Conservation (phyloP, 2,797 vertebrate genomes). For the Diglossa cyanea region DNA sequence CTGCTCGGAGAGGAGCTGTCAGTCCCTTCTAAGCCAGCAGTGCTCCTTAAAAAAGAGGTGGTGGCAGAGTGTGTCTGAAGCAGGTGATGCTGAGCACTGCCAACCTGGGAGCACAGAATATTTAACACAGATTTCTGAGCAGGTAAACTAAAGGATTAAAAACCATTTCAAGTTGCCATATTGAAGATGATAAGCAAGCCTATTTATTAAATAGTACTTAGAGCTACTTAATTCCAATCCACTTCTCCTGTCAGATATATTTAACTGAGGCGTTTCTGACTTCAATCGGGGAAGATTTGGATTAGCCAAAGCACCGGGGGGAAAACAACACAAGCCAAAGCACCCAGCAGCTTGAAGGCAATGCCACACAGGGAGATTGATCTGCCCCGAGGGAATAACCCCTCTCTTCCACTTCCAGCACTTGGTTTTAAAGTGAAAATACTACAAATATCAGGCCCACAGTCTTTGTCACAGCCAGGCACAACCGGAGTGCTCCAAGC, state of each 20-base stretch:
- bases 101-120: not conserved
- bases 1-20: not conserved
- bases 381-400: not conserved
- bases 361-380: not conserved
- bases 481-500: not conserved
- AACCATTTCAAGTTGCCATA: not conserved
- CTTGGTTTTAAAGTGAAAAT: not conserved
- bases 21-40: rapidly evolving
- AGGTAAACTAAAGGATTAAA: conserved; percentile 27
- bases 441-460: not conserved
- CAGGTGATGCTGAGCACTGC: not conserved
- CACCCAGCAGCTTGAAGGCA: not conserved
- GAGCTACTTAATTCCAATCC: conserved; percentile 38
- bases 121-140: not conserved
- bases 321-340: not conserved
- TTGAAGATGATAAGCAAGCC: not conserved
- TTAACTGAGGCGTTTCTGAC: conserved; percentile 7
- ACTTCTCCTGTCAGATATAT: not conserved
- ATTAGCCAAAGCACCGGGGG: not conserved
- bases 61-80: not conserved
- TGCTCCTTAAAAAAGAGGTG: not conserved
- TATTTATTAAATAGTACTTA: not conserved
- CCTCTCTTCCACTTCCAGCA: not conserved
- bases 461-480: not conserved
- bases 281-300: not conserved